phyloP scores from a whole-genome alignment of 2,797 vertebrate species.

The Glossophaga mutica region DNA sequence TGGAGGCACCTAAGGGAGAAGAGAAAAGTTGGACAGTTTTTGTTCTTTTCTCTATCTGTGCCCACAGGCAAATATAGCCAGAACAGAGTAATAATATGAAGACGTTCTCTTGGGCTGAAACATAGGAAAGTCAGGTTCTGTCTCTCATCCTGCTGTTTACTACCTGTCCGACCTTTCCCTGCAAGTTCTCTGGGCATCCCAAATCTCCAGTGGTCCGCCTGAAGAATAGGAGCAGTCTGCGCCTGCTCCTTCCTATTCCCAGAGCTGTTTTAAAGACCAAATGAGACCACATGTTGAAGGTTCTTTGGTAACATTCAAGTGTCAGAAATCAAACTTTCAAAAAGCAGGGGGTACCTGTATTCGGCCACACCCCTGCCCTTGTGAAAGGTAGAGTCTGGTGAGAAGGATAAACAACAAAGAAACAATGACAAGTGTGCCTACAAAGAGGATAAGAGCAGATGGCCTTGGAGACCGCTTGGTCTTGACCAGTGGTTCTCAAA shows the following conservation, averaged over 20 bases:
- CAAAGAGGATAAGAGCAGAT: neutral
- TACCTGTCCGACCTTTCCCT: neutral
- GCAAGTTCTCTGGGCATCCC: rapidly evolving
- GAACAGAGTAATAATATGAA: neutral
- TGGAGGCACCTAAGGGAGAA: neutral
- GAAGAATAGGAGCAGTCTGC: neutral
- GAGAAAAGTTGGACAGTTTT: neutral
- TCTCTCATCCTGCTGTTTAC: neutral
- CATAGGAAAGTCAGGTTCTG: neutral
- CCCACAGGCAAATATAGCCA: neutral
- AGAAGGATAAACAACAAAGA: neutral
- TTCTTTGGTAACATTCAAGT: neutral
- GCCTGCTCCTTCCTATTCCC: neutral
- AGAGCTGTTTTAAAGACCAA: neutral
- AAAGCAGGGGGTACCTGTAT: neutral
- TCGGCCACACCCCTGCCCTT: neutral
- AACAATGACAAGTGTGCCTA: neutral
- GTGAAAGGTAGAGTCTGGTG: neutral
- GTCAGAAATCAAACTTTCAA: neutral
- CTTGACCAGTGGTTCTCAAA: neutral
- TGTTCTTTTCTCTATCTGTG: neutral
- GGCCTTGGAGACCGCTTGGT: neutral
- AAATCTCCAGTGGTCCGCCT: too few relatives aligned
- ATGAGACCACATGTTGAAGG: neutral
- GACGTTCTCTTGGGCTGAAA: neutral